Evolutionary conservation across 2,888 invertebrate genomes (phyloP).

Genomic region (Helleia helle): DNA sequence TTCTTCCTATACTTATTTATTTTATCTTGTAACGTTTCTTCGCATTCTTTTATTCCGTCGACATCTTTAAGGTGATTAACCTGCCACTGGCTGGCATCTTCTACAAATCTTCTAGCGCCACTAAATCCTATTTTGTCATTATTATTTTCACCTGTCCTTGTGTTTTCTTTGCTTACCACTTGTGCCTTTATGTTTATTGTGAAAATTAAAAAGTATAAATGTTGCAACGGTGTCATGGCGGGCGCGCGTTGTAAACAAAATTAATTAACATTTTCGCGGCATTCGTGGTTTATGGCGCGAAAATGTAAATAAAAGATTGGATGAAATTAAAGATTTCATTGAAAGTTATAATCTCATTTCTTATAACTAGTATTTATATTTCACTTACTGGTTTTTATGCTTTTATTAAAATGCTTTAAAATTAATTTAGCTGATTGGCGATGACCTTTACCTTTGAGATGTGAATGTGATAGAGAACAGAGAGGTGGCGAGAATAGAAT

Average conservation of each 20-base stretch:
- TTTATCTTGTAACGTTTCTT: constrained; percentile 34
- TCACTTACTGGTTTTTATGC: too few species aligned
- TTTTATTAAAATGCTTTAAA: too few species aligned
- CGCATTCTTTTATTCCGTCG: constrained; percentile 10
- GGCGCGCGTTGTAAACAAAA: not conserved
- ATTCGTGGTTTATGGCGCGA: not conserved
- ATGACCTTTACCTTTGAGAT: too few species aligned
- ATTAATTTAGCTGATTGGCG: too few species aligned
- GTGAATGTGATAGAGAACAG: too few species aligned
- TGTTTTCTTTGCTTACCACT: too few species aligned
- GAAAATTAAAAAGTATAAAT: not conserved
- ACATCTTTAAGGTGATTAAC: constrained; percentile 35
- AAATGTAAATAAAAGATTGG: not conserved
- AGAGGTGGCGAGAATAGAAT: too few species aligned
- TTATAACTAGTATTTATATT: too few species aligned
- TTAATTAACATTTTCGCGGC: not conserved
- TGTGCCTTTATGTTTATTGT: not conserved
- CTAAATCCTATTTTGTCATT: too few species aligned
- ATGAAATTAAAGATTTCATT: not conserved
- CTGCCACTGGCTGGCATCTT: constrained; percentile 38
- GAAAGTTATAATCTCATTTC: too few species aligned
- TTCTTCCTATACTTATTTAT: constrained; percentile 32
- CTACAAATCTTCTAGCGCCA: constrained; percentile 27
- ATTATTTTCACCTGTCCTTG: too few species aligned
- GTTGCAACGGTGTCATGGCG: not conserved